A percentile compares a stretch with the other conserved stretches of the same genome.
phyloP scores from a whole-genome alignment of 2,888 invertebrate genomes.

The Hirtodrosophila duncani region DNA sequence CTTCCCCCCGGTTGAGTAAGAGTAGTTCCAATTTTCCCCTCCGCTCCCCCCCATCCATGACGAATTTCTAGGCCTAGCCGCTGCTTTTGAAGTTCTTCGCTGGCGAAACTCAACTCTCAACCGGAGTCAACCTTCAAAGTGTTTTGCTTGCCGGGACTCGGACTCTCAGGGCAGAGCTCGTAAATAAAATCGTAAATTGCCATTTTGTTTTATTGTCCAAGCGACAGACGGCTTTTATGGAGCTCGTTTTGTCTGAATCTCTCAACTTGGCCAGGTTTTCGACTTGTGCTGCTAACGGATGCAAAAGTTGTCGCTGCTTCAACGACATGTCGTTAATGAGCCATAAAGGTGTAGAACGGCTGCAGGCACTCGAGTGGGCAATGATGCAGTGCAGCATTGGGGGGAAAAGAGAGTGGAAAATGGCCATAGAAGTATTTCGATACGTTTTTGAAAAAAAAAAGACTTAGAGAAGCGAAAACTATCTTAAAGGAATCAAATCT shows the following conservation, averaged over 20 bases:
- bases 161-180: slow-evolving; percentile 57
- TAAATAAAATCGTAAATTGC: slow-evolving; percentile 72
- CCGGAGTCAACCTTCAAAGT: slow-evolving; percentile 1
- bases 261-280: slow-evolving; percentile 29
- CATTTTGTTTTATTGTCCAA: slow-evolving; percentile 66
- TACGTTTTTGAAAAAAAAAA: no score
- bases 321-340: slow-evolving; percentile 64
- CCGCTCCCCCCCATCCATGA: slow-evolving; percentile 31
- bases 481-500: no score
- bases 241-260: slow-evolving; percentile 63
- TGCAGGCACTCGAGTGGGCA: slow-evolving; percentile 31
- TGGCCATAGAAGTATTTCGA: no score
- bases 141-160: no score
- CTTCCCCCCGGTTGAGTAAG: slow-evolving; percentile 35
- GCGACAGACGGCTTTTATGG: slow-evolving; percentile 64
- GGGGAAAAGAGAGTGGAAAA: slow-evolving; percentile 15
- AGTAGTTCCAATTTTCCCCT: slow-evolving; percentile 9
- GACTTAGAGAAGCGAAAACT: no score
- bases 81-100: slow-evolving; percentile 54
- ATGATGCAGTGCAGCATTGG: no score
- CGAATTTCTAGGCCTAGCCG: slow-evolving; percentile 57
- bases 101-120: slow-evolving; percentile 15
- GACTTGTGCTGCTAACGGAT: slow-evolving; percentile 18
- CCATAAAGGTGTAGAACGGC: slow-evolving; percentile 70
- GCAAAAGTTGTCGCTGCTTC: slow-evolving; percentile 42